A percentile compares a stretch with the other conserved stretches of the same genome.
Evolutionary conservation across 2,888 invertebrate genomes (phyloP).

Genomic region (Ganaspis brasiliensis): DNA sequence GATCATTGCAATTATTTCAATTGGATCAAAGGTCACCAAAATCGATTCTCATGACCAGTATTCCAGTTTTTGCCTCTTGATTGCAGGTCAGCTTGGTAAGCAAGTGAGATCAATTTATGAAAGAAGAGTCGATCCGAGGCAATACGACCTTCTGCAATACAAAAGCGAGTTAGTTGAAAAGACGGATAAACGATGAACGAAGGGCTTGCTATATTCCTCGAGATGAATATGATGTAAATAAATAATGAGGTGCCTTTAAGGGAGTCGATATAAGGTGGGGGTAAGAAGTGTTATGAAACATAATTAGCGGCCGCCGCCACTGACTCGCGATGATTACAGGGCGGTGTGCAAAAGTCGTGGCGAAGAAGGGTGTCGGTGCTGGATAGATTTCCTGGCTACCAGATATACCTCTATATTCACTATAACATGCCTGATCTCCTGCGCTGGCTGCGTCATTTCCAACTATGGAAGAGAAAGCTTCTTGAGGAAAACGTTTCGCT

Average conservation of each 20-base stretch:
- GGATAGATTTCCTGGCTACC: constrained; percentile 77
- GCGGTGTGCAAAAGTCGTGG: constrained; percentile 77
- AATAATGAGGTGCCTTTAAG: constrained; percentile 80
- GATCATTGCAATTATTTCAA: neutral
- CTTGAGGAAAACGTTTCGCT: constrained; percentile 19
- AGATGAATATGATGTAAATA: constrained; percentile 80
- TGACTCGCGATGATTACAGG: constrained; percentile 81
- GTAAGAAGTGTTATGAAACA: constrained; percentile 81
- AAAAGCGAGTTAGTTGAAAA: constrained; percentile 49
- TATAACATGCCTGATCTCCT: neutral
- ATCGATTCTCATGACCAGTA: neutral
- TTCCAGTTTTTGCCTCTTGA: constrained; percentile 62
- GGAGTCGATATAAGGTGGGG: constrained; percentile 78
- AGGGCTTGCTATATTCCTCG: constrained; percentile 65
- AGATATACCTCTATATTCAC: constrained; percentile 58
- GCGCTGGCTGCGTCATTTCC: constrained; percentile 49
- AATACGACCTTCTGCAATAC: constrained; percentile 54
- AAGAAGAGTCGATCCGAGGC: constrained; percentile 52
- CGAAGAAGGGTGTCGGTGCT: constrained; percentile 64
- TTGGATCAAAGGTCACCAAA: neutral
- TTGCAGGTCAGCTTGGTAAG: constrained; percentile 59
- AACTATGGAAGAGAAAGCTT: constrained; percentile 41
- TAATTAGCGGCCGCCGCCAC: constrained; percentile 81
- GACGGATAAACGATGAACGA: constrained; percentile 55
- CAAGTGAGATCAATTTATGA: constrained; percentile 57